A percentile compares a stretch with the other conserved stretches of the same genome.
Conservation (phyloP, 2,797 vertebrate species). For the Acipenser ruthenus region DNA sequence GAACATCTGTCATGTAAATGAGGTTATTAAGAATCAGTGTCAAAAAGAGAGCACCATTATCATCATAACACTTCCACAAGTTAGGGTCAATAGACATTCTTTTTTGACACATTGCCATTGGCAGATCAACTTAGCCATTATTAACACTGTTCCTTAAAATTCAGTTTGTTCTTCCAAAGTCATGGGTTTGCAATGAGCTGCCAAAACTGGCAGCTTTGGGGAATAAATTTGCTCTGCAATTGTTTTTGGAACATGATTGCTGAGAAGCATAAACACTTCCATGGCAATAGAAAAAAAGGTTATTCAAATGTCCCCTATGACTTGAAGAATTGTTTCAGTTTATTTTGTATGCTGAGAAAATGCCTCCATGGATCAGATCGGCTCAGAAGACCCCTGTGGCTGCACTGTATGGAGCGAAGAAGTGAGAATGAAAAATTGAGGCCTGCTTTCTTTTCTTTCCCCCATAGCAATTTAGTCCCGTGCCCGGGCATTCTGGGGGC, state of each 20-base stretch:
- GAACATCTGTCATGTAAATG: no score
- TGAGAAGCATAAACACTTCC: conserved; percentile 1
- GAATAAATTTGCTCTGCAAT: conserved; percentile 2
- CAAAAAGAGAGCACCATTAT: no score
- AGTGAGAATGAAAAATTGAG: conserved; percentile 11
- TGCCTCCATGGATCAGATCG: conserved; percentile 22
- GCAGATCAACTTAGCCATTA: no score
- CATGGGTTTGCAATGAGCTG: background rate
- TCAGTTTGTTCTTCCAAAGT: no score
- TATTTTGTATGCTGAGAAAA: conserved; percentile 23
- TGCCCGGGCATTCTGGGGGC: no score
- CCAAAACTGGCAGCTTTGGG: conserved; percentile 1
- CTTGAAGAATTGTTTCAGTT: conserved; percentile 19
- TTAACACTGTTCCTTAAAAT: no score
- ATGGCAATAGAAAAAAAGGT: conserved; percentile 15
- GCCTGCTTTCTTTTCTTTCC: background rate
- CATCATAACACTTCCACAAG: no score
- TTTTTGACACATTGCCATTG: no score
- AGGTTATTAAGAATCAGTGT: no score
- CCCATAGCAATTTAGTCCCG: background rate
- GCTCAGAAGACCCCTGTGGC: conserved; percentile 23
- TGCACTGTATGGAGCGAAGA: conserved; percentile 20
- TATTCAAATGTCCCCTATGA: conserved; percentile 11
- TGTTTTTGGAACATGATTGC: background rate
- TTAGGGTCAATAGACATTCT: no score